Evolutionary conservation across 2,888 invertebrate species (phyloP), one percentile per base, ranked within the genome.

Genomic region (Agrotis exclamationis): DNA sequence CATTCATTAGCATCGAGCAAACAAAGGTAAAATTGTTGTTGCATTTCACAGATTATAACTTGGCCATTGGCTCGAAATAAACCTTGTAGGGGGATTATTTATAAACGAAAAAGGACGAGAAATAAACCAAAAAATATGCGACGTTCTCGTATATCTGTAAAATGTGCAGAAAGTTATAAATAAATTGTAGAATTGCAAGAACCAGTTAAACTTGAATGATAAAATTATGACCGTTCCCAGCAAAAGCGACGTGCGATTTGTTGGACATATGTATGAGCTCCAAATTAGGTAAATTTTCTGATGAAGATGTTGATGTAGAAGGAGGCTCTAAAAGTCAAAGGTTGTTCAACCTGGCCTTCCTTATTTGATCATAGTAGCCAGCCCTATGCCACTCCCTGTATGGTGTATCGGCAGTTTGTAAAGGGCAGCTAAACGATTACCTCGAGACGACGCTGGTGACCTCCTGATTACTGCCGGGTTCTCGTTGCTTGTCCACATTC

Each of bases 401-500:
- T 86, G 91, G 89, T 85, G 87, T 86, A 87, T 85, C 79, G 85
- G 86, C 82, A 86, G 79, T 87, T 87, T 86, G 75, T 89, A 91
- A 93, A 93, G 93, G 92, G 92, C 93, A 92, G 82, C 81, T 86
- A 82, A 88, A 87, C 79, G 90, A 93, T 93, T 89, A 92, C 92
- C 92, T 92, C 91, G 91, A 89, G 87, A 82, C 82, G 89, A 88
- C 81, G 87, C 82, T 83, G 80, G 82, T 86, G 90, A 89, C 92
- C 91, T 91, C 91, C 87, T 86, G 86, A 85, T 88, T 80, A 90
- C 93, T 95, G 90, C 95, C 95, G 95, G 94, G 93, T 94, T 91
- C 87, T 84, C 80, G 82, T 47, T 58, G 72, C 76, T 53, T 79
- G 80, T 81, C 83, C 82, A 78, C 81, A 80, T 87, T 88, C 86